Base-by-base conservation (phyloP, 2,113 vertebrate genomes). In the Centropus unirufus region DNA sequence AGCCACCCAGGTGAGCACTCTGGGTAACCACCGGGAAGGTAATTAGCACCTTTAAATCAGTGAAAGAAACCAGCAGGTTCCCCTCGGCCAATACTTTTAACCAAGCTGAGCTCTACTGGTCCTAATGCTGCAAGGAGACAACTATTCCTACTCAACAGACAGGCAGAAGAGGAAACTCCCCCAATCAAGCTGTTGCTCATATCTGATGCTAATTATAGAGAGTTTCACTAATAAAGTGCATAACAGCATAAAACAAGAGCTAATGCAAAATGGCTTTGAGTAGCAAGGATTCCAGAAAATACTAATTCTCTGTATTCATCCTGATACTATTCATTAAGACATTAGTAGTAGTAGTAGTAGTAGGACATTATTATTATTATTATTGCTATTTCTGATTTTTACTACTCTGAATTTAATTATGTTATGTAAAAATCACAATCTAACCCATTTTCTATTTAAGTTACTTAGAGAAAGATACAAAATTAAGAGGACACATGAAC, bases 1-100 rank as follows among this genome's bases (percentile, higher is more conserved):
- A 49, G 15, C 16, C 52, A 55, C n/a, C 13, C 9, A 2, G 30
- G 39, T 3, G 1, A 73, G 49, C 0, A 0, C 20, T 42, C 42
- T 26, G 30, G 5, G 12, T 10, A 72, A 18, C 26, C 27, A 26
- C 18, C 1, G 0, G 27, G 30, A 22, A 67, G 46, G 9, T 18
- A 26, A 34, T 39, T 0, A 66, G 6, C 6, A 6, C 22, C 40
- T 76, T 55, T 51, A 1, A 29, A 4, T 24, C 49, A 30, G 14
- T 11, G 9, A 68, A 47, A 17, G 26, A 84, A 88, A 85, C 1
- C 8, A 52, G 1, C 22, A 18, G 47, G 30, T 27, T 8, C 2
- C 2, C 1, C 1, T 36, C 36, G 36, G 36, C 15, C 4, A 11
- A 5, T 8, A 18, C 11, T 78, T 55, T 32, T 13, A 78, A 27